phyloP scores from a whole-genome alignment of 2,888 invertebrate species.

The Synergus laeviventris region DNA sequence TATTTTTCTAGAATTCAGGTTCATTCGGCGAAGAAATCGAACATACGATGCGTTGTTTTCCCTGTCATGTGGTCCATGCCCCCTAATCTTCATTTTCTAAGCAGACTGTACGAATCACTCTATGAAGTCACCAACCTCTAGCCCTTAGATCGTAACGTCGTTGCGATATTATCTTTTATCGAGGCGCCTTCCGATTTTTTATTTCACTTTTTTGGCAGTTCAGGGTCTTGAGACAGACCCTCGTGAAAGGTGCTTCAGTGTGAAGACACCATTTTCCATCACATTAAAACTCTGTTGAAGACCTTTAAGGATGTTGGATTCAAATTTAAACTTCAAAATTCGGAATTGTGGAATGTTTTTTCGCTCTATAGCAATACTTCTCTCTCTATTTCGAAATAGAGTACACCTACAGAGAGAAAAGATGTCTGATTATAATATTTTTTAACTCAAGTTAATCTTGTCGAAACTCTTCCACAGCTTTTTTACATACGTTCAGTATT shows the following conservation, averaged over 20 bases:
- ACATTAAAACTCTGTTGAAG: no score
- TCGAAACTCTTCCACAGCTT: no score
- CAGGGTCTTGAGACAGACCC: background rate
- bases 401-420: no score
- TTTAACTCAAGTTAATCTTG: no score
- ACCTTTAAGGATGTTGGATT: no score
- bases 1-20: background rate
- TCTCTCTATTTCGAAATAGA: no score
- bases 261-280: background rate
- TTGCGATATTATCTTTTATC: constrained; percentile 47
- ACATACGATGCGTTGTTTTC: constrained; percentile 24
- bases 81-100: constrained; percentile 51
- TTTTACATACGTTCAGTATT: no score
- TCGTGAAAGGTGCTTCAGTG: background rate
- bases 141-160: constrained; percentile 62
- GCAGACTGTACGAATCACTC: constrained; percentile 58
- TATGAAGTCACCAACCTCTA: constrained; percentile 52
- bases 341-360: no score
- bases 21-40: constrained; percentile 23
- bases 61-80: constrained; percentile 33
- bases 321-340: no score
- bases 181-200: constrained; percentile 22
- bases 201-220: background rate
- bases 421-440: no score
- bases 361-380: no score